Evolutionary conservation across 2,888 invertebrate species (phyloP).

Genomic region (Neoscelio sp.): DNA sequence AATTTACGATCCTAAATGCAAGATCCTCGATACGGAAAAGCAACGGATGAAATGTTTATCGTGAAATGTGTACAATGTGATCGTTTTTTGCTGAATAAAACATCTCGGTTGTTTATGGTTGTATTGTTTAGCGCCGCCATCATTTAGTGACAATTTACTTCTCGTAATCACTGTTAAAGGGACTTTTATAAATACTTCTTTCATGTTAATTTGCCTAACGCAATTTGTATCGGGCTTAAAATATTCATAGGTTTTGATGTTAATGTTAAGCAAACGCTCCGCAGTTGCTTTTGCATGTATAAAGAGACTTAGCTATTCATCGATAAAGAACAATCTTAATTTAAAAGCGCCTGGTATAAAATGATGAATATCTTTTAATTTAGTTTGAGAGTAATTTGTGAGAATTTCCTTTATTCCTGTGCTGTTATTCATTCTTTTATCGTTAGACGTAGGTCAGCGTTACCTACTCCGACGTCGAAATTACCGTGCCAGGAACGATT

Average conservation of each 20-base stretch:
- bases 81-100: neutral
- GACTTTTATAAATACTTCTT: conserved; percentile 12
- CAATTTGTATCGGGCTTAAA: neutral
- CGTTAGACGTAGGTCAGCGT: conserved; percentile 26
- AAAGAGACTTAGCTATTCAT: conserved; percentile 39
- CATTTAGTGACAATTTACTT: neutral
- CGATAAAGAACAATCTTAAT: conserved; percentile 60
- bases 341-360: conserved; percentile 31
- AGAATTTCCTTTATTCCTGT: conserved; percentile 54
- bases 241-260: conserved; percentile 58
- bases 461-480: conserved; percentile 7
- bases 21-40: conserved; percentile 4
- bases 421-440: conserved; percentile 12
- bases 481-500: conserved; percentile 7
- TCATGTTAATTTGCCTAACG: conserved; percentile 25
- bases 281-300: conserved; percentile 53
- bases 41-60: conserved; percentile 31
- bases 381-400: conserved; percentile 54
- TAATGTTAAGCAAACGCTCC: conserved; percentile 57
- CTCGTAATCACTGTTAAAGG: neutral
- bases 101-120: neutral
- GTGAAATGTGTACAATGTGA: conserved; percentile 12
- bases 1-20: conserved; percentile 23
- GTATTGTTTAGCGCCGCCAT: conserved; percentile 1
- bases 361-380: conserved; percentile 65